phyloP scores from a whole-genome alignment of 1,140 invertebrate species.

The Camponotus floridanus region DNA sequence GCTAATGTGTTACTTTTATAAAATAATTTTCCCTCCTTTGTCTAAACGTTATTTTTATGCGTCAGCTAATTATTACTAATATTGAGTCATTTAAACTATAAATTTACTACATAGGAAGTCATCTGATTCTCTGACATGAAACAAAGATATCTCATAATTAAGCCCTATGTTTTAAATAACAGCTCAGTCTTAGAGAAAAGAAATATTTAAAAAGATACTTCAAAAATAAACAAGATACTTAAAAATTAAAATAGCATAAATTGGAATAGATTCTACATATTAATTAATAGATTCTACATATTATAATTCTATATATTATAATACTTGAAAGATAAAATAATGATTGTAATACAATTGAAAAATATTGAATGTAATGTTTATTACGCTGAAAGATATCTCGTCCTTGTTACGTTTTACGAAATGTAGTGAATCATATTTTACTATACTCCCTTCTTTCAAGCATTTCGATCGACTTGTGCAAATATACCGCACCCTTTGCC shows the following conservation, averaged over 20 bases:
- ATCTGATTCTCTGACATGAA: not conserved
- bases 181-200: not conserved
- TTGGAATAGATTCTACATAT: not conserved
- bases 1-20: too few relatives aligned
- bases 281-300: not conserved
- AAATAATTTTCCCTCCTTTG: too few relatives aligned
- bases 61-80: constrained; percentile 3
- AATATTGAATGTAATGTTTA: constrained; percentile 15
- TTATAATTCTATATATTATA: constrained; percentile 5
- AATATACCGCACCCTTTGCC: constrained; percentile 24
- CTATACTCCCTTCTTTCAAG: not conserved
- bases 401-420: not conserved
- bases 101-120: not conserved
- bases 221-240: too few relatives aligned
- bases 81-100: not conserved
- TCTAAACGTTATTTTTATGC: constrained; percentile 13
- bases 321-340: not conserved
- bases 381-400: not conserved
- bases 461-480: constrained; percentile 22
- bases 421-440: constrained; percentile 36
- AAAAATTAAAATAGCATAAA: not conserved
- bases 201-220: not conserved
- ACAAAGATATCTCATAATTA: not conserved
- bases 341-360: constrained; percentile 2
- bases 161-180: not conserved